These are phyloP conservation scores for Sarcoramphus papa DNA, from an alignment of 2,797 vertebrate species.

Conservation along the genomic window DNA sequence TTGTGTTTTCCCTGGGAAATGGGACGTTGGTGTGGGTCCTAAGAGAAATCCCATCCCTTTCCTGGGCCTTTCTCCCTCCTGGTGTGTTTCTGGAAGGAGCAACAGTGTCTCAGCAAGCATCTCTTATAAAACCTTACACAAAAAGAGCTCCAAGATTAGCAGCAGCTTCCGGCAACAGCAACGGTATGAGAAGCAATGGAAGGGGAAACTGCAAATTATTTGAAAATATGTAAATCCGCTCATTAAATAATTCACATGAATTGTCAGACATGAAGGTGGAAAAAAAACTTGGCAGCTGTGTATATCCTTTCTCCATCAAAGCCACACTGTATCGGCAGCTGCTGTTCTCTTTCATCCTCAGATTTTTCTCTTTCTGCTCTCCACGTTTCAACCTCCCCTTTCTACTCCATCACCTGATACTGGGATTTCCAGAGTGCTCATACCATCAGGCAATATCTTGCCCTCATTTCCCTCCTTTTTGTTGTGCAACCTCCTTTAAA, in stretches of 20 bases:
- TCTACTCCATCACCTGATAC: neutral
- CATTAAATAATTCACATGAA: slow-evolving; percentile 35
- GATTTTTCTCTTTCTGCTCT: neutral
- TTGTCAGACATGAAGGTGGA: neutral
- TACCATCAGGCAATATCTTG: neutral
- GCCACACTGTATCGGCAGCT: neutral
- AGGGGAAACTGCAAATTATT: slow-evolving; percentile 6
- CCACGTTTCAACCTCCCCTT: neutral
- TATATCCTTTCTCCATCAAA: slow-evolving; percentile 22
- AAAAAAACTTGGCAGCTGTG: neutral
- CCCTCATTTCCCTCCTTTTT: neutral
- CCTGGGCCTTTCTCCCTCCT: neutral
- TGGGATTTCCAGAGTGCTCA: neutral
- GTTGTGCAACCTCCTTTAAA: neutral
- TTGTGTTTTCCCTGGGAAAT: neutral
- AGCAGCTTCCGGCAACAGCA: neutral
- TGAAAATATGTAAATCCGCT: slow-evolving; percentile 21
- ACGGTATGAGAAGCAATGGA: neutral
- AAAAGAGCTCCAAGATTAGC: neutral
- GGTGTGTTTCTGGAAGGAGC: neutral
- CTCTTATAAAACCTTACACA: neutral
- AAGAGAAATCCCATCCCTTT: neutral
- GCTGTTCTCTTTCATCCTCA: neutral
- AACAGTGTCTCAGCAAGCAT: neutral
- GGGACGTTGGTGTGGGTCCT: neutral